Evolutionary conservation across 2,797 vertebrate species (phyloP).

Genomic region (Notamacropus eugenii): DNA sequence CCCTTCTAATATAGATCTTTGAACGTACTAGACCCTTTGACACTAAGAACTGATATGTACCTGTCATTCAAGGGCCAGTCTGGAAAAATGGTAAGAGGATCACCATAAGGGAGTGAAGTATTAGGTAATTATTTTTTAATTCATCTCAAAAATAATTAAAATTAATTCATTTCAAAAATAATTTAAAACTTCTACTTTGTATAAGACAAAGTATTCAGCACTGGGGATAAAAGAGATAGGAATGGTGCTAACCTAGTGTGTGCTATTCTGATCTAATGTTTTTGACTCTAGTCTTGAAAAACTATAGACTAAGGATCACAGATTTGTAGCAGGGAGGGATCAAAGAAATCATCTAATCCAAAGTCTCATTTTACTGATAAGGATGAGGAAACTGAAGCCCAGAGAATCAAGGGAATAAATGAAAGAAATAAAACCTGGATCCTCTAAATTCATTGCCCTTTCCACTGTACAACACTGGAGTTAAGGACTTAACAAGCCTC

Average conservation of each 20-base stretch:
- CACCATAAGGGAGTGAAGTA: background rate
- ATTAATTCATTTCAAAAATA: background rate
- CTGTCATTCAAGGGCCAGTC: background rate
- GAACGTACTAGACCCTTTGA: background rate
- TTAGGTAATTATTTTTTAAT: background rate
- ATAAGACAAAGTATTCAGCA: background rate
- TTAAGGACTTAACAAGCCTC: background rate
- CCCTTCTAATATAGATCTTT: background rate
- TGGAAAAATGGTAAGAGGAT: background rate
- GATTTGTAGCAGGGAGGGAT: background rate
- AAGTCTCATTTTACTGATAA: background rate
- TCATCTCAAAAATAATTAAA: background rate
- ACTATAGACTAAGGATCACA: background rate
- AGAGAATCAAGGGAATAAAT: background rate
- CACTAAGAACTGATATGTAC: background rate
- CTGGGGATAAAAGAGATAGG: background rate
- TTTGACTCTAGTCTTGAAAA: background rate
- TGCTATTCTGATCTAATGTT: background rate
- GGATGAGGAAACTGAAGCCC: background rate
- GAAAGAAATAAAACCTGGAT: background rate
- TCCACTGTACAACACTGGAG: background rate
- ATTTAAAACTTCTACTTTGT: background rate
- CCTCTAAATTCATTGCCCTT: background rate
- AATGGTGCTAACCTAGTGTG: background rate
- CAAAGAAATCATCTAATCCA: background rate